Evolutionary conservation across 2,888 invertebrate genomes (phyloP), one percentile per base, ranked within the genome.

Genomic region (Luperina testacea): DNA sequence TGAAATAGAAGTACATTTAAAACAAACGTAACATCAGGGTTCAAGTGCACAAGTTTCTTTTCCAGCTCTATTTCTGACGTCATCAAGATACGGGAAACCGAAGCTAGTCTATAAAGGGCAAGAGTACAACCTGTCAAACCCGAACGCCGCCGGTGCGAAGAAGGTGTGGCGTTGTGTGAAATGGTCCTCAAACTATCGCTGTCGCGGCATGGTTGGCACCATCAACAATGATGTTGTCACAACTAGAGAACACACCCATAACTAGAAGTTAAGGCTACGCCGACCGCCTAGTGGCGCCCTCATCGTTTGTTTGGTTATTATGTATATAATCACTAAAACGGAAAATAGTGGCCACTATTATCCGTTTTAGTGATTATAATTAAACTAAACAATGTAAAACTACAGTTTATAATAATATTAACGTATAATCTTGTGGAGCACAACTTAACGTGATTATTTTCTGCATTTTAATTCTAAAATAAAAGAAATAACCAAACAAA

Each of bases 201-300:
- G 92, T 72, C 81, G 85, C 15, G 89, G 90, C 7, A 64, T 72
- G 51, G 64, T 92, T 3, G 78, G 75, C 38, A 92, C 92, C 7
- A 45, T 90, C 0, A 77, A 90, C 4, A 80, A 88, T 11, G 48
- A 68, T 17, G 83, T 92, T 38, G 74, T 91, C 32, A 78, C 74
- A n/a, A 51, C 69, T 24, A 85, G 84, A 20, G 84, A 84, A 71
- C 84, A 67, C 65, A 86, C 75, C 13, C 84, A 69, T 79, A 48
- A 48, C 2, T 77, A 63, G 59, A 79, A n/a, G 72, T 24, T 24
- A 27, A 32, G 32, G 32, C 32, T 32, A 32, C 32, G 32, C 32
- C 32, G 32, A 32, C 32, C 32, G 32, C 32, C 32, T 32, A 32
- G 32, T 32, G 32, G 32, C 32, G 32, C 32, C 32, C 32, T 32